Evolutionary conservation across 2,113 vertebrate species (phyloP).

Genomic region (Ctenomys sociabilis): DNA sequence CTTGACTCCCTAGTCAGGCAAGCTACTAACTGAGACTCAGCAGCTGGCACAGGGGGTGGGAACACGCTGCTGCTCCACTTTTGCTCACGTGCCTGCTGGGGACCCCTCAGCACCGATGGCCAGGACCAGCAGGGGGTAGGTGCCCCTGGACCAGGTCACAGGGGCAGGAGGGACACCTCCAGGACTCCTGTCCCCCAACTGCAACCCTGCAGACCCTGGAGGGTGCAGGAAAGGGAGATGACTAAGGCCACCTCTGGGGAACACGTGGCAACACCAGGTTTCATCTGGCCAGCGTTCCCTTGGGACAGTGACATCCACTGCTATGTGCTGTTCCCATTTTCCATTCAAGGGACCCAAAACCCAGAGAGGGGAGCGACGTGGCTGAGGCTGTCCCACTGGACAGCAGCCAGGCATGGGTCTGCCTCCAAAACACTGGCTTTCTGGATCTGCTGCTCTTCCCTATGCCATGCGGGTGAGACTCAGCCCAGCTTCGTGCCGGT

Average conservation of each 20-base stretch:
- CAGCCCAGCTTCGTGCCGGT: background rate
- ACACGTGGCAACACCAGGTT: background rate
- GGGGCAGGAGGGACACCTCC: background rate
- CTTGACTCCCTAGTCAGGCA: fast-evolving
- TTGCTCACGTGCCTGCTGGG: background rate
- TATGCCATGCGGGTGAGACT: background rate
- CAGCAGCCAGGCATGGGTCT: background rate
- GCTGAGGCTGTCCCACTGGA: background rate
- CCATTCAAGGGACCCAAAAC: background rate
- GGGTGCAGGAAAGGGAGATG: background rate
- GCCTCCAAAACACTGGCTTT: background rate
- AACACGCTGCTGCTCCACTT: background rate
- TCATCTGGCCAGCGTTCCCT: background rate
- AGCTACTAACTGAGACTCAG: background rate
- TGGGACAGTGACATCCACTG: background rate
- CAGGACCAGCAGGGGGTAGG: background rate
- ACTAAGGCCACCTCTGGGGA: background rate
- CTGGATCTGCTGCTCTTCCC: background rate
- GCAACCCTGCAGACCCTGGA: background rate
- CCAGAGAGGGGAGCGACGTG: background rate
- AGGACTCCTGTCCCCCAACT: background rate
- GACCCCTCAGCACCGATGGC: background rate
- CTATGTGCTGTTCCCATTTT: background rate
- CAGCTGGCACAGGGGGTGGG: background rate
- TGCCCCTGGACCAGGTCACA: fast-evolving